phyloP scores from a whole-genome alignment of 2,888 invertebrate genomes.

The Eulithis prunata region DNA sequence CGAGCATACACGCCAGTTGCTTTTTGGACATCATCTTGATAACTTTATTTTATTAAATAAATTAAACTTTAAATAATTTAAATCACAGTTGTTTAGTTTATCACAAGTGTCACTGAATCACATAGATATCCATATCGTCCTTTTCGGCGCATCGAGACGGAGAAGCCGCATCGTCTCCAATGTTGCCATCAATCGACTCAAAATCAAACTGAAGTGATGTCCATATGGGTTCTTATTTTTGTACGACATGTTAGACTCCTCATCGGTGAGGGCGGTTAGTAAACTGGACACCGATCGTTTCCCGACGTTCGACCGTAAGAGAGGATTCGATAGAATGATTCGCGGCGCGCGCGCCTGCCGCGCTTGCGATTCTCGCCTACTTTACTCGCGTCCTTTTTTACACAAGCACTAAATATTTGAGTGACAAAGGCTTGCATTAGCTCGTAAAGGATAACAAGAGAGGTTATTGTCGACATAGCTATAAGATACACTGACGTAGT shows the following conservation, averaged over 20 bases:
- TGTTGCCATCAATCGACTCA: conserved; percentile 53
- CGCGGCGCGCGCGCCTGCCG: conserved; percentile 70
- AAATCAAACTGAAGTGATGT: conserved; percentile 48
- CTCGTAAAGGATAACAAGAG: conserved; percentile 81
- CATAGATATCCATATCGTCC: conserved; percentile 67
- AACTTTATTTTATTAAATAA: conserved; percentile 49
- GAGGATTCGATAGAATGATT: conserved; percentile 71
- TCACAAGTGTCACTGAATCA: conserved; percentile 52
- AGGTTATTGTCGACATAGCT: conserved; percentile 76
- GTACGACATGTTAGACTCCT: conserved; percentile 58
- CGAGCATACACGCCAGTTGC: conserved; percentile 90
- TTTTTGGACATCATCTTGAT: conserved; percentile 90
- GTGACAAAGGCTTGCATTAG: conserved; percentile 75
- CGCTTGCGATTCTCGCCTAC: conserved; percentile 55
- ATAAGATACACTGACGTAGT: conserved; percentile 64
- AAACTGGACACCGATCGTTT: conserved; percentile 52
- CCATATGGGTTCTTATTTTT: conserved; percentile 48
- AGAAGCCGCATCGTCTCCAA: conserved; percentile 53
- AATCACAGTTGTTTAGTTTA: conserved; percentile 51
- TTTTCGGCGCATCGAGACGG: conserved; percentile 50
- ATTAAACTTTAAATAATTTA: conserved; percentile 14
- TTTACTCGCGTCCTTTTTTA: conserved; percentile 75
- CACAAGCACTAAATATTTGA: conserved; percentile 78
- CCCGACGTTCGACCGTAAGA: conserved; percentile 73
- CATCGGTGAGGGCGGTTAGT: conserved; percentile 48